phyloP scores from a whole-genome alignment of 2,113 vertebrate genomes.

The Gnathonemus echidnorhynchus region DNA sequence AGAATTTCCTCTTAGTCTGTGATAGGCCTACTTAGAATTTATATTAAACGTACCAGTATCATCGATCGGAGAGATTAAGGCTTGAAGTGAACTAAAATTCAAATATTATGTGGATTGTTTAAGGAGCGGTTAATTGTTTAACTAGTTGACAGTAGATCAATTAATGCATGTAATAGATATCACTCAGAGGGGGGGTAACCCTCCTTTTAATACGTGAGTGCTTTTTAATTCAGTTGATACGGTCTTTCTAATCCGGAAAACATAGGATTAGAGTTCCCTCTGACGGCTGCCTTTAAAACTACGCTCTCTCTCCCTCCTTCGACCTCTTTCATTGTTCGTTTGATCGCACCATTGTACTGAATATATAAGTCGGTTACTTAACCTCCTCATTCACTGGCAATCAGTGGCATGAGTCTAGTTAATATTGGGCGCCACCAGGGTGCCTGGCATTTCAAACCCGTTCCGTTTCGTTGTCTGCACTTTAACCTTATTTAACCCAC shows the following conservation, averaged over 20 bases:
- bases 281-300: constrained; percentile 43
- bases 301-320: constrained; percentile 9
- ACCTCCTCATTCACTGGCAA: neutral
- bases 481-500: neutral
- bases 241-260: constrained; percentile 16
- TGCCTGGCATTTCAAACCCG: neutral
- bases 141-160: neutral
- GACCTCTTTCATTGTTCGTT: neutral
- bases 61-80: neutral
- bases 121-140: neutral
- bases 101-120: neutral
- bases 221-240: neutral
- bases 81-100: neutral
- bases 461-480: neutral
- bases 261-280: constrained; percentile 59
- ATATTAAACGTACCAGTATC: neutral
- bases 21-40: neutral
- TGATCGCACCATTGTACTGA: neutral
- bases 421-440: neutral
- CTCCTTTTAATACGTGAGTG: neutral
- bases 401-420: neutral
- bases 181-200: neutral
- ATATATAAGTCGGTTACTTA: neutral
- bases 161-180: neutral
- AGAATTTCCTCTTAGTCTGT: neutral